Base-by-base conservation (phyloP, 2,888 invertebrate species). In the Drosophila cyrtoloma region DNA sequence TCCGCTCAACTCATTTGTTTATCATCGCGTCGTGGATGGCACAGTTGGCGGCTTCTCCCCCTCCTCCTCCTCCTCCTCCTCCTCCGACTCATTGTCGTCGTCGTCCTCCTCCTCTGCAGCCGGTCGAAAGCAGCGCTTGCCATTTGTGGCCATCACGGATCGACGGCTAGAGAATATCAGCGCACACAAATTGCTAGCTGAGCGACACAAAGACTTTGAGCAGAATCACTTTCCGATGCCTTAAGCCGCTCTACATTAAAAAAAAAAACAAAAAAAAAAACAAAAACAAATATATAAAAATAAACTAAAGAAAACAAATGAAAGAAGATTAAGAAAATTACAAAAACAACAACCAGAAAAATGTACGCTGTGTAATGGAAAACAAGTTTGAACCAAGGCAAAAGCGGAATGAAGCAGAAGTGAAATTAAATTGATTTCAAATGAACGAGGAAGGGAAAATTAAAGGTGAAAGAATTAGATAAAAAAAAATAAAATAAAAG, bases 221-320 rank as follows among this genome's bases (percentile, higher is more conserved):
- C 92, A 93, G 84, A 93, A 93, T 89, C 91, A 92, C 90, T 93
- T 91, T 90, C 93, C 93, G 84, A 91, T 93, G 92, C 93, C 93
- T 92, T 93, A 79, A 76, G 77, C 53, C 58, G 67, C 47, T 47
- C 47, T 47, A 47, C 68, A 62, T 33, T 35, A 51, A 30, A n/a
- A 42, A 42, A 14, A 14, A 42, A n/a, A 47, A n/a, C n/a, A 10
- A 28, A n/a, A 51, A 30, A 7, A 22, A n/a, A 47, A 37, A 9
- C 10, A 37, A n/a, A 42, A 37, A 10, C 33, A 26, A 50, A n/a
- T 26, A 9, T 61, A 19, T 28, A 52, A 51, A 33, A 64, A 47
- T 26, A 47, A 47, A 37, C 22, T 33, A 28, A 28, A 39, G 37
- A 35, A 33, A 59, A 30, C 5, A 22, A 39, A 22, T 22, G n/a